Evolutionary conservation across 1,140 invertebrate genomes (phyloP).

Genomic region (Drosophila sproati): DNA sequence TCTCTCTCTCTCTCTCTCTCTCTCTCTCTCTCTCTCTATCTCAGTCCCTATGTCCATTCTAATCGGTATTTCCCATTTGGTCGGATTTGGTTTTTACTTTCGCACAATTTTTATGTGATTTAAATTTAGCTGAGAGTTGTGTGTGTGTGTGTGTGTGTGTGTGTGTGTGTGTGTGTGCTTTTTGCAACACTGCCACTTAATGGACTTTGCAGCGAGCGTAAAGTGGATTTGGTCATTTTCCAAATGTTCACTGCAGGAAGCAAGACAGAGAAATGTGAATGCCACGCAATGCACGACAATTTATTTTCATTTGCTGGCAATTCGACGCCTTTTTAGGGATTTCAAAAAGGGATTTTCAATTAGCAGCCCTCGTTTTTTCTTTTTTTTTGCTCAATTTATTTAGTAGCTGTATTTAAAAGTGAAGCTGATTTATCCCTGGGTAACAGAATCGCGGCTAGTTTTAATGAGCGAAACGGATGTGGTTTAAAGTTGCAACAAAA

Average conservation of each 20-base stretch:
- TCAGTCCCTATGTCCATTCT: not conserved
- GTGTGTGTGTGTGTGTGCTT: conserved; percentile 2
- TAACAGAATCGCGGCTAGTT: conserved; percentile 24
- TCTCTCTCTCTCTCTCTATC: not conserved
- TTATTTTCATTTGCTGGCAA: conserved; percentile 56
- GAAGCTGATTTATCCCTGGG: conserved; percentile 59
- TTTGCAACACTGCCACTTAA: conserved; percentile 59
- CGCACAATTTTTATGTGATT: conserved; percentile 35
- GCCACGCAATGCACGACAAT: conserved; percentile 59
- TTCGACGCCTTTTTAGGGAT: conserved; percentile 53
- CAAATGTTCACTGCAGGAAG: conserved; percentile 19
- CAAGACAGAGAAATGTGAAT: conserved; percentile 5
- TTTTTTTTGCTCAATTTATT: conserved; percentile 51
- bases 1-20: not conserved
- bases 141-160: not conserved
- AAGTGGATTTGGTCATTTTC: conserved; percentile 76
- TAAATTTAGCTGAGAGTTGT: conserved; percentile 19
- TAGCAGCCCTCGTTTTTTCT: conserved; percentile 39
- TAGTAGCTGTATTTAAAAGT: conserved; percentile 60
- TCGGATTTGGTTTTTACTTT: conserved; percentile 35
- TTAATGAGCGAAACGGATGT: conserved; percentile 40
- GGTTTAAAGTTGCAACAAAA: conserved; percentile 36
- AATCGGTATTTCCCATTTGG: conserved; percentile 13
- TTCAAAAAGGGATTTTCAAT: conserved; percentile 76
- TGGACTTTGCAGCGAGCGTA: conserved; percentile 68